Percentiles rank a stretch among this genome's conserved stretches.
Conservation (phyloP, 2,113 vertebrate genomes). For the Passer montanus region DNA sequence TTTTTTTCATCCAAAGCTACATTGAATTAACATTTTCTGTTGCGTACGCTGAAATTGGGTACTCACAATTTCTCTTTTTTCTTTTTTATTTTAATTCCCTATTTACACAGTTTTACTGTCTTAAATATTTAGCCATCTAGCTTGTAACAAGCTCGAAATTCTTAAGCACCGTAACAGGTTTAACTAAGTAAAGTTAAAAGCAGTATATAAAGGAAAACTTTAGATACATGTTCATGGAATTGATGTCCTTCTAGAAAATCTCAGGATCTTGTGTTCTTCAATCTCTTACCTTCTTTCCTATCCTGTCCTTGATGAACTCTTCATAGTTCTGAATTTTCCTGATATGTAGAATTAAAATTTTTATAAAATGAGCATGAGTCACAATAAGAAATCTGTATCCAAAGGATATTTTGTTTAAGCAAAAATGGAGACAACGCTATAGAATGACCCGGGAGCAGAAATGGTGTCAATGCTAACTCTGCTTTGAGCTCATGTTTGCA, state of each 20-base stretch:
- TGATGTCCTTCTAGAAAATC: background rate
- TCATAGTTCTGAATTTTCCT: background rate
- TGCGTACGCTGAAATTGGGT: background rate
- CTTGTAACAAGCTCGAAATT: background rate
- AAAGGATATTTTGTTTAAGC: background rate
- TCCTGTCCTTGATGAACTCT: background rate
- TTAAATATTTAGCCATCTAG: background rate
- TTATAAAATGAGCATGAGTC: background rate
- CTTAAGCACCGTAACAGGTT: background rate
- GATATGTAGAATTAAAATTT: background rate
- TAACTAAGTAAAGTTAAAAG: background rate
- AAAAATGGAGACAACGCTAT: background rate
- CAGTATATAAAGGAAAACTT: background rate
- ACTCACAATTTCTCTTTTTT: background rate
- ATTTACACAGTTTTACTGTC: accelerated
- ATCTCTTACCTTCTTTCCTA: background rate
- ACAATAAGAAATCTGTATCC: background rate
- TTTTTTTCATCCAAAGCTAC: background rate
- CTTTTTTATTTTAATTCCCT: background rate
- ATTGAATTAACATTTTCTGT: background rate
- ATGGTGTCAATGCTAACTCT: background rate
- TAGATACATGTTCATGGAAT: background rate
- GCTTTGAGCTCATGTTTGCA: background rate
- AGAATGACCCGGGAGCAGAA: background rate
- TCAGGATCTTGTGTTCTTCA: background rate